Conservation (phyloP, 2,797 vertebrate species). For the Hafferia zeledoni region DNA sequence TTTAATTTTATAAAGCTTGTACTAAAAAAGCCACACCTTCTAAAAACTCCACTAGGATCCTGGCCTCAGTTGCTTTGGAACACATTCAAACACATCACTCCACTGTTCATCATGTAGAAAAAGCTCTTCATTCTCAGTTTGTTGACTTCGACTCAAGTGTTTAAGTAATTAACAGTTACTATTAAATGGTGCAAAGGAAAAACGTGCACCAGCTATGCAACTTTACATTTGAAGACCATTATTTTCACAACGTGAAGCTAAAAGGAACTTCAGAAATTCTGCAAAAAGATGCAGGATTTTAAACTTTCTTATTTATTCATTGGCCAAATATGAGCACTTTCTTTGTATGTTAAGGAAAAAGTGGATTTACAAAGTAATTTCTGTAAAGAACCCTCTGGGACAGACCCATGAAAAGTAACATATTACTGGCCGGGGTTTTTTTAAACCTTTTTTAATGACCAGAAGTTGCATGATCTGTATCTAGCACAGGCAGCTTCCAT, state of each 20-base stretch:
- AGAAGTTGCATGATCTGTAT: background rate
- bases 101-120: background rate
- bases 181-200: background rate
- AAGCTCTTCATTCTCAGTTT: fast-evolving
- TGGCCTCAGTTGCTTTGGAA: background rate
- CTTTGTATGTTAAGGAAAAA: background rate
- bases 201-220: background rate
- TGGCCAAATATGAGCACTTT: background rate
- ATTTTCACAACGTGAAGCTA: background rate
- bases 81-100: background rate
- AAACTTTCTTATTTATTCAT: background rate
- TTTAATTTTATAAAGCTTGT: background rate
- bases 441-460: background rate
- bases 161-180: background rate
- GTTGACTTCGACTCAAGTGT: background rate
- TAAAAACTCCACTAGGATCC: background rate
- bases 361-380: background rate
- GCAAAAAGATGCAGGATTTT: background rate
- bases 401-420: background rate
- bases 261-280: background rate
- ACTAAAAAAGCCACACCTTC: background rate
- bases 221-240: background rate
- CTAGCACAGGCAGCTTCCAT: background rate
- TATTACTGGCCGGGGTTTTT: background rate
- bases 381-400: background rate